Conservation (phyloP, 1,140 invertebrate species). For the Octopus sinensis region DNA sequence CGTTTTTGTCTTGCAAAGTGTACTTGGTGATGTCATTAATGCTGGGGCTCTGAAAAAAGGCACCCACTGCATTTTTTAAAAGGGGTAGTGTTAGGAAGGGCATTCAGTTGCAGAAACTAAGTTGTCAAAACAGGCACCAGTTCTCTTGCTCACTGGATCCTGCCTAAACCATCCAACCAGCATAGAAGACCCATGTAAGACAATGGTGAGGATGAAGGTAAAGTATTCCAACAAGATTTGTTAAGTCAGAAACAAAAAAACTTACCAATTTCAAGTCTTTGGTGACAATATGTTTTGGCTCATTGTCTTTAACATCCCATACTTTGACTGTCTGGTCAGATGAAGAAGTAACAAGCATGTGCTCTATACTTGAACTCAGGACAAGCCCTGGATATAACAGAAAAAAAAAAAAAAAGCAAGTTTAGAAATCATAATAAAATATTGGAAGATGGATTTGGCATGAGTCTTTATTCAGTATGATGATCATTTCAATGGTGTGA, state of each 20-base stretch:
- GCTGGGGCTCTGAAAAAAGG: background rate
- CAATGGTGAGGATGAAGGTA: slow-evolving; percentile 27
- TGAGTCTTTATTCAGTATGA: no score
- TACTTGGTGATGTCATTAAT: background rate
- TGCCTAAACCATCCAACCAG: background rate
- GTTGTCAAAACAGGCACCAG: background rate
- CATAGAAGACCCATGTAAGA: background rate
- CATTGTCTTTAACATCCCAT: slow-evolving; percentile 68
- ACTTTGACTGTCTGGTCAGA: slow-evolving; percentile 74
- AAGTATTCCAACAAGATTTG: slow-evolving; percentile 41
- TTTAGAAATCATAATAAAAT: background rate
- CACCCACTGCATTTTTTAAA: background rate
- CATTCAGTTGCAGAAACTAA: background rate
- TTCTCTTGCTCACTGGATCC: background rate
- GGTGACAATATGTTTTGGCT: slow-evolving; percentile 51
- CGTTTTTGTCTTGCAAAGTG: no score
- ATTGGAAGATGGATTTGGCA: background rate
- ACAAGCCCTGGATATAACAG: slow-evolving; percentile 57
- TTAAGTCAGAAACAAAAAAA: slow-evolving; percentile 23
- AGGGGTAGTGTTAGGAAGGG: background rate
- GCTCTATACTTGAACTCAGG: slow-evolving; percentile 68
- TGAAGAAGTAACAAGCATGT: slow-evolving; percentile 71
- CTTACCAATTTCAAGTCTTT: slow-evolving; percentile 47
- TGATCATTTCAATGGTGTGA: no score
- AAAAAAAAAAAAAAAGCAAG: background rate